phyloP scores from a whole-genome alignment of 2,113 vertebrate genomes.

The Myotis brandtii region DNA sequence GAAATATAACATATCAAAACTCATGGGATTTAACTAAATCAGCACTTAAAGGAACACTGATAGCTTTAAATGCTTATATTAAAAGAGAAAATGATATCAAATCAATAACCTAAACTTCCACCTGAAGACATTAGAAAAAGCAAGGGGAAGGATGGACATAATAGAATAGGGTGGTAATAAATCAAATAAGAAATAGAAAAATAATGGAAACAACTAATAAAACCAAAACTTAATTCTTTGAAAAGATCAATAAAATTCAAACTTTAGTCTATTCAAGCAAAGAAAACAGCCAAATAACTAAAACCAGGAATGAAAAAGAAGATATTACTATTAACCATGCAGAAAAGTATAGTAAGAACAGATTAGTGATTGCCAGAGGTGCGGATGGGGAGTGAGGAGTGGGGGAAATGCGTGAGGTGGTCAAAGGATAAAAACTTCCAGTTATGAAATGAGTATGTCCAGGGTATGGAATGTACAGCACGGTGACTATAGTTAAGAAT shows the following conservation, averaged over 20 bases:
- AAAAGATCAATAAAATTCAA: background rate
- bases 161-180: background rate
- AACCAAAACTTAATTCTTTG: background rate
- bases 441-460: background rate
- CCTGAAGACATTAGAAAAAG: background rate
- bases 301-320: background rate
- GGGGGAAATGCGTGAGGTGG: background rate
- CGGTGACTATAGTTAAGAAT: background rate
- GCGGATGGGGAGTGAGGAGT: too few species aligned
- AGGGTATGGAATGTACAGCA: background rate
- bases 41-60: background rate
- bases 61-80: background rate
- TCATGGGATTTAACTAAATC: background rate
- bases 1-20: background rate
- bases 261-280: background rate
- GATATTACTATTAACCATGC: background rate
- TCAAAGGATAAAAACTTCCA: background rate
- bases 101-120: background rate
- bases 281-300: background rate
- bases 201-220: background rate
- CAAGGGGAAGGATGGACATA: background rate
- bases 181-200: constrained; percentile 28
- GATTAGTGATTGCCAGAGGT: background rate
- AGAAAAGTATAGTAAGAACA: background rate
- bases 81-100: background rate